These are phyloP conservation scores for Lasioglossum figueresi DNA, from an alignment of 2,888 invertebrate genomes.

Conservation along the genomic window DNA sequence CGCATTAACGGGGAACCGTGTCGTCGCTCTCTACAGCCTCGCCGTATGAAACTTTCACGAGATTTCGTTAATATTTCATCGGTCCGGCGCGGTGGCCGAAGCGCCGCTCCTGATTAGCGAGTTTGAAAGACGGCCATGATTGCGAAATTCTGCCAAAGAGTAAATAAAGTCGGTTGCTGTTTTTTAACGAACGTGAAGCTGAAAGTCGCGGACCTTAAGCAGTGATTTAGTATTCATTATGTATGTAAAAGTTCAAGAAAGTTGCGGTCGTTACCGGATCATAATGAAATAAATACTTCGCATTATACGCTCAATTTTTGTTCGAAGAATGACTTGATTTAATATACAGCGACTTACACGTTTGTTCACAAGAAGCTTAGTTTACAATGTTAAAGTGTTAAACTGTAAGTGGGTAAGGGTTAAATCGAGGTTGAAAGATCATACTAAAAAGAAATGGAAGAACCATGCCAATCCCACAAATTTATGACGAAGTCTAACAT, in stretches of 20 bases:
- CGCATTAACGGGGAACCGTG: conserved; percentile 9
- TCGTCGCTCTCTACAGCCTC: not conserved
- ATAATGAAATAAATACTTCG: not conserved
- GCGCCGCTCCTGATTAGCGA: not conserved
- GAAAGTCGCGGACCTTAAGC: not conserved
- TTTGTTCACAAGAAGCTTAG: no score
- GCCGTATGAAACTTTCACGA: not conserved
- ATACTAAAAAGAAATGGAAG: no score
- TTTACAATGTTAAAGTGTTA: no score
- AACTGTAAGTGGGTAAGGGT: not conserved
- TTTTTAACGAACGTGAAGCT: not conserved
- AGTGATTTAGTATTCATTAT: not conserved
- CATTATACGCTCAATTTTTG: not conserved
- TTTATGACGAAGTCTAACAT: not conserved
- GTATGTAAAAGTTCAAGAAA: not conserved
- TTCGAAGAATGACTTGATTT: not conserved
- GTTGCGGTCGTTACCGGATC: no score
- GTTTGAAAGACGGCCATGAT: not conserved
- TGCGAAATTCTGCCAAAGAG: not conserved
- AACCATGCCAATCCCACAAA: not conserved
- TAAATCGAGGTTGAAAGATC: not conserved
- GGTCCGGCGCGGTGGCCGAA: not conserved
- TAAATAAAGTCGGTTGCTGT: not conserved
- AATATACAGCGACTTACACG: no score
- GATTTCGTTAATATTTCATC: conserved; percentile 13